Evolutionary conservation across 2,113 vertebrate species (phyloP).

Genomic region (Pipa parva): DNA sequence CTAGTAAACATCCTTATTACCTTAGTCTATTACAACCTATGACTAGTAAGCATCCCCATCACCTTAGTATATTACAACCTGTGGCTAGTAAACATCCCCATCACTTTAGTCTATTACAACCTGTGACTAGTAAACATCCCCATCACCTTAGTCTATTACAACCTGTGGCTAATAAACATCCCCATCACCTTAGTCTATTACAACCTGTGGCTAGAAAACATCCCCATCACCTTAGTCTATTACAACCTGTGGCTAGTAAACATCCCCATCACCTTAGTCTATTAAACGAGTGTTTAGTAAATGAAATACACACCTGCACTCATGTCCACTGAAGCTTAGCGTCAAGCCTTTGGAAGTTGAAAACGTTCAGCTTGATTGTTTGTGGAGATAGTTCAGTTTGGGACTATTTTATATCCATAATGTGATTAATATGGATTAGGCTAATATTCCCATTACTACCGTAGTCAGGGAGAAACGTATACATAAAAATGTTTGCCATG

Average conservation of each 20-base stretch:
- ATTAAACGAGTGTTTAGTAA: not conserved
- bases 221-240: too few species aligned
- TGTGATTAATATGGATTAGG: slow-evolving; percentile 25
- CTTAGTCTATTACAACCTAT: too few species aligned
- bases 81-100: too few species aligned
- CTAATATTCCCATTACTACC: not conserved
- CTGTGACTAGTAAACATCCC: too few species aligned
- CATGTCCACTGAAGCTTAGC: slow-evolving; percentile 45
- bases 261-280: not conserved
- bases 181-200: too few species aligned
- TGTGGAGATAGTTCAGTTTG: not conserved
- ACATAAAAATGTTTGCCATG: slow-evolving; percentile 42
- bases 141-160: too few species aligned
- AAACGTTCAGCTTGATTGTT: slow-evolving; percentile 28
- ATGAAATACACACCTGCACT: slow-evolving; percentile 57
- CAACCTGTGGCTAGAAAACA: too few species aligned
- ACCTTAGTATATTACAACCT: too few species aligned
- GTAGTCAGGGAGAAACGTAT: slow-evolving; percentile 3
- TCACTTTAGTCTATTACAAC: too few species aligned
- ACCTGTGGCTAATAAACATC: too few species aligned
- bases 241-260: not conserved
- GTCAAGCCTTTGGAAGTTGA: slow-evolving; percentile 34
- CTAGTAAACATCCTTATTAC: too few species aligned
- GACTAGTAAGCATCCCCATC: too few species aligned
- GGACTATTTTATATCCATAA: slow-evolving; percentile 50